Evolutionary conservation across 2,113 vertebrate genomes (phyloP), one percentile per base, ranked within the genome.

Genomic region (Sitta europaea): DNA sequence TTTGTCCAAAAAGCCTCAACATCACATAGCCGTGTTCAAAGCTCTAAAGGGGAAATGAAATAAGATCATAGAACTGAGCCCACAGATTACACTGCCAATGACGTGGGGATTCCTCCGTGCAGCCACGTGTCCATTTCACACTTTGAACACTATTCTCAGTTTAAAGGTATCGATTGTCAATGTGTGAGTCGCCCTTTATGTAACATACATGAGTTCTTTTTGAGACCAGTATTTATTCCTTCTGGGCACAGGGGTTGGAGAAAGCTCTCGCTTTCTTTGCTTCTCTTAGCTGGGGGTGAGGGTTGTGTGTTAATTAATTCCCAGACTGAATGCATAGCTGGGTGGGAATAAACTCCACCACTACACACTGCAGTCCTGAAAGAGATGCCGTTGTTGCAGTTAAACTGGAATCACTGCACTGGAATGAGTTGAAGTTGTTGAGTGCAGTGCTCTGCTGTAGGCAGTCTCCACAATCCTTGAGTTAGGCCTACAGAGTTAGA

Each of bases 1-100:
- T n/a, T n/a, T n/a, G n/a, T n/a, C n/a, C n/a, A 42, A 74, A 62
- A 85, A 50, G 51, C 43, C 31, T 66, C n/a, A 29, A 15, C 27
- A 36, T 66, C 24, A 74, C 67, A 82, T 66, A 61, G 31, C 19
- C 36, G 24, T 1, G 14, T 62, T 54, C 3, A 1, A 29, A 71
- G 50, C n/a, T 88, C 68, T 42, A 20, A 62, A 66, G 6, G 13
- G 48, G 20, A 88, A 63, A 50, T 2, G 20, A 88, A 63, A 50
- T 2, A 36, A 38, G 17, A n/a, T 81, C 23, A n/a, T 12, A 36
- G 25, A 72, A 45, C 25, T 7, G 90, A 58, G 48, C 4, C 24
- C 14, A 10, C 0, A 51, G 50, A 33, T 58, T 48, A 35, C 28
- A 28, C 5, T 29, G 72, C 5, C 5, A 14, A 0, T 17, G 33